phyloP scores from a whole-genome alignment of 2,113 vertebrate genomes.

The Forbesichthys papilliferus region DNA sequence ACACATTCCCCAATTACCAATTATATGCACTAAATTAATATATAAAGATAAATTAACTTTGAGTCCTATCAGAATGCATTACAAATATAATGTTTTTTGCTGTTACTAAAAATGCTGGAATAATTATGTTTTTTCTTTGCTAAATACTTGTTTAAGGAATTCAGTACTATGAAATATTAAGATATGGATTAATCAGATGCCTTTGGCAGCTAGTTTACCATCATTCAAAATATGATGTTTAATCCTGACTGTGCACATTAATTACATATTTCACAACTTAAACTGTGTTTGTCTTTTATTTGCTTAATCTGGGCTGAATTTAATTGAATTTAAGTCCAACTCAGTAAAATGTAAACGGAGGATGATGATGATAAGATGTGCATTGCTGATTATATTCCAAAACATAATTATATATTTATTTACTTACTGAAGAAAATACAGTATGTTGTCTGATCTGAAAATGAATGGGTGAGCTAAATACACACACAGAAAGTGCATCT shows the following conservation, averaged over 20 bases:
- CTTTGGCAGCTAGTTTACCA: slow-evolving; percentile 70
- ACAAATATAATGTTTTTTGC: slow-evolving; percentile 32
- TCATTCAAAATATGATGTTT: slow-evolving; percentile 64
- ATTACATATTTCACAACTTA: slow-evolving; percentile 64
- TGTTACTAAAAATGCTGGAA: slow-evolving; percentile 50
- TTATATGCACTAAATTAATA: slow-evolving; percentile 23
- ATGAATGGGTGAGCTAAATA: neutral
- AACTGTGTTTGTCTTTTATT: slow-evolving; percentile 38
- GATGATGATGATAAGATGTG: neutral
- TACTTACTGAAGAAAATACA: neutral
- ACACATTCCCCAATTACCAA: slow-evolving; percentile 19
- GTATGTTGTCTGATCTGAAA: neutral
- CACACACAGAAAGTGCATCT: neutral
- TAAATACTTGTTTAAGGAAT: slow-evolving; percentile 27
- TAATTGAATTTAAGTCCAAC: too few species aligned
- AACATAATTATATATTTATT: neutral
- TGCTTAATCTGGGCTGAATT: slow-evolving; percentile 11
- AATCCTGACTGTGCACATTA: slow-evolving; percentile 67
- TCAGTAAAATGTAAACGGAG: neutral
- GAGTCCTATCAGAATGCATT: slow-evolving; percentile 34
- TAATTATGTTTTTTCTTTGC: slow-evolving; percentile 36
- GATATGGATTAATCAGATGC: slow-evolving; percentile 52
- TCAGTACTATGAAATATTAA: slow-evolving; percentile 27
- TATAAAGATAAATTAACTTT: slow-evolving; percentile 41
- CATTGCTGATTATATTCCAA: neutral